Evolutionary conservation across 1,140 invertebrate species (phyloP), one percentile per base, ranked within the genome.

Genomic region (Cyclargus thomasi): DNA sequence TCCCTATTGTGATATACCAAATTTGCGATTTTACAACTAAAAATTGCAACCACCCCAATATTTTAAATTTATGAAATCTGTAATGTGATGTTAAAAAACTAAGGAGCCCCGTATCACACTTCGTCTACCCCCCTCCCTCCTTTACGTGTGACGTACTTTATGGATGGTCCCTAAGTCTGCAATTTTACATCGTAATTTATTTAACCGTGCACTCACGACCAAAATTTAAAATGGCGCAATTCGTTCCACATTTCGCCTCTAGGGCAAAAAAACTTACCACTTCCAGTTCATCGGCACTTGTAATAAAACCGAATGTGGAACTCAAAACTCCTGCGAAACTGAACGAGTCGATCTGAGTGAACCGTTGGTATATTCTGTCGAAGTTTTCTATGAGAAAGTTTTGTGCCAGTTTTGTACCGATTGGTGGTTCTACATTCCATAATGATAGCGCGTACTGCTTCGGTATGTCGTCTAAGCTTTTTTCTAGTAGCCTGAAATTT

Each of bases 381-480:
- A 86, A 88, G 74, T 85, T 69, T 3, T 73, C n/a, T 0, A 78
- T 47, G 2, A 88, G 75, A 77, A 83, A 86, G 62, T 76, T 65
- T 62, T 85, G 85, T 0, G 86, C 83, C 0, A 82, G 11, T 1
- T 71, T 68, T 0, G 80, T 72, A 23, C 79, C 83, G 0, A 76
- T 18, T 0, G 79, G 74, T 1, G 80, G 67, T 17, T 87, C 85
- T 21, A 83, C 78, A 55, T 73, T 67, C 86, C 86, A 88, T 21
- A 66, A 79, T 0, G 74, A 70, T 7, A 73, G 63, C 4, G 85
- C 82, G 74, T 84, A 85, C 71, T 88, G 85, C 65, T 80, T 83
- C 4, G 83, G 85, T 0, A 88, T 73, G 18, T 81, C 80, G 0
- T 76, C 59, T 1, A 87, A 53, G 62, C 84, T 86, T 53, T 78